A percentile compares a stretch with the other conserved stretches of the same genome.
Conservation (phyloP, 1,140 invertebrate species). For the Delia radicum region DNA sequence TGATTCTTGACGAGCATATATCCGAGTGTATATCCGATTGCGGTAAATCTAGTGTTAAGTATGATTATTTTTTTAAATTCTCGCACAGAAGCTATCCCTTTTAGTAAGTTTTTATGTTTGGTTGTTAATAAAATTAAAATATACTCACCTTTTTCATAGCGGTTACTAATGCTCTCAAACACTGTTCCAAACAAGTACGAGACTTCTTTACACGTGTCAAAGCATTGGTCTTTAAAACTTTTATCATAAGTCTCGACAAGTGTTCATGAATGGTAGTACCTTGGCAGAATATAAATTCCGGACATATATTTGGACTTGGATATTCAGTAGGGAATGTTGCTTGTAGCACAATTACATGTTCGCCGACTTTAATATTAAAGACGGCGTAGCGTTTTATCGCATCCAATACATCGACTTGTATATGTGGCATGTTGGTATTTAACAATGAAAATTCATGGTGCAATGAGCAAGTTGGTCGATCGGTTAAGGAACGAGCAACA, state of each 20-base stretch:
- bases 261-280: conserved; percentile 63
- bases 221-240: conserved; percentile 73
- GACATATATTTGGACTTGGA: conserved; percentile 61
- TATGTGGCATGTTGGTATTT: conserved; percentile 84
- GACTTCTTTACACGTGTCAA: conserved; percentile 74
- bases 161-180: conserved; percentile 71
- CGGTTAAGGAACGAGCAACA: conserved; percentile 50
- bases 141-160: conserved; percentile 64
- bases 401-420: conserved; percentile 74
- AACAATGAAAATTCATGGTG: conserved; percentile 87
- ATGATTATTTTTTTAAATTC: too few species aligned
- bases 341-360: conserved; percentile 72
- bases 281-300: conserved; percentile 70
- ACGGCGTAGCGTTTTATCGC: conserved; percentile 70
- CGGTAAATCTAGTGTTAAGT: too few species aligned
- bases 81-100: too few species aligned
- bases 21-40: too few species aligned
- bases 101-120: too few species aligned
- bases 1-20: too few species aligned
- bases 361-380: conserved; percentile 72
- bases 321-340: conserved; percentile 48
- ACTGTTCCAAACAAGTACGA: conserved; percentile 77
- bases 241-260: conserved; percentile 64
- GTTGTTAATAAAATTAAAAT: neutral
- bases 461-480: conserved; percentile 63